These are phyloP conservation scores for Drosophila quinaria DNA, from an alignment of 2,888 invertebrate species.

Conservation along the genomic window DNA sequence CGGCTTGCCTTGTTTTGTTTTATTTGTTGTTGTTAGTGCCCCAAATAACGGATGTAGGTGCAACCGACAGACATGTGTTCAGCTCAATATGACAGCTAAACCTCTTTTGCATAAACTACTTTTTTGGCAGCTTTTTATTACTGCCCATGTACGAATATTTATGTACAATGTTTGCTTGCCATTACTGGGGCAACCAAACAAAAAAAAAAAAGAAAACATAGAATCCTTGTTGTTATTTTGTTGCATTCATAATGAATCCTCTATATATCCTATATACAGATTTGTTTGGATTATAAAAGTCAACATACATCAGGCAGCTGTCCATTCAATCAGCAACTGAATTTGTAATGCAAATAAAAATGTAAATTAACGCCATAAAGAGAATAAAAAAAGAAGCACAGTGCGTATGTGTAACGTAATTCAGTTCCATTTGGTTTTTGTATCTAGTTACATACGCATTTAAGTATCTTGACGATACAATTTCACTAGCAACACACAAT, in stretches of 20 bases:
- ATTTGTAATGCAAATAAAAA: constrained; percentile 30
- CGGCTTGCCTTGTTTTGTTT: not conserved
- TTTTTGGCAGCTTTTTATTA: constrained; percentile 40
- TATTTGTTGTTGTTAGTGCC: constrained; percentile 7
- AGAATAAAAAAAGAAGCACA: constrained; percentile 6
- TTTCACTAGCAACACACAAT: constrained; percentile 38
- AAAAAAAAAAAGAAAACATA: constrained; percentile 1
- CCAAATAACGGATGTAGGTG: constrained; percentile 36
- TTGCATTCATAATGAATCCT: constrained; percentile 45
- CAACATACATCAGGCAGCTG: constrained; percentile 34
- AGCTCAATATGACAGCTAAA: constrained; percentile 42
- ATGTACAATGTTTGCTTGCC: constrained; percentile 2
- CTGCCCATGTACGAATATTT: constrained; percentile 7
- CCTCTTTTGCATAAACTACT: constrained; percentile 47
- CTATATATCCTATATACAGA: constrained; percentile 15
- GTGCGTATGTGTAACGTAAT: constrained; percentile 1
- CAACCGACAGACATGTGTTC: constrained; percentile 34
- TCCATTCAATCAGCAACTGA: constrained; percentile 32
- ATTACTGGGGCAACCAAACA: constrained; percentile 41
- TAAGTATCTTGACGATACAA: constrained; percentile 30
- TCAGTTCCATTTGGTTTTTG: constrained; percentile 18
- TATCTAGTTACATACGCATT: constrained; percentile 20
- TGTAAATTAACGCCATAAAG: constrained; percentile 44
- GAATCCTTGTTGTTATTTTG: constrained; percentile 17
- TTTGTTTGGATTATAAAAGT: constrained; percentile 37